phyloP scores from a whole-genome alignment of 2,113 vertebrate genomes.

The Oryzias curvinotus region DNA sequence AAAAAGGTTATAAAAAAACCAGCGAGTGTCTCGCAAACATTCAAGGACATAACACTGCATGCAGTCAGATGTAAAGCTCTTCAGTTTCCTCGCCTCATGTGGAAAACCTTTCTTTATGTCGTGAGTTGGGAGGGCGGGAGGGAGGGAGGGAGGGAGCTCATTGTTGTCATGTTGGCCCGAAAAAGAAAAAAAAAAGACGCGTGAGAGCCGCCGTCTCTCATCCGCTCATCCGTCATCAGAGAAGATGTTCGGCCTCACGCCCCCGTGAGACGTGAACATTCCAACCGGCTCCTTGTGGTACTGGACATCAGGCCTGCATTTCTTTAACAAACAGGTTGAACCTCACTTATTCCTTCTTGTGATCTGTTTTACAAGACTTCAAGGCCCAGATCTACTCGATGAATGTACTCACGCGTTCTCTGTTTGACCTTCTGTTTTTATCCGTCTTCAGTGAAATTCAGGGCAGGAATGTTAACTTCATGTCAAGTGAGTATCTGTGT shows the following conservation, averaged over 20 bases:
- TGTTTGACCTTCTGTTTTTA: constrained; percentile 49
- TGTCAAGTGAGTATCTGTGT: constrained; percentile 76
- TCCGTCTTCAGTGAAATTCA: constrained; percentile 71
- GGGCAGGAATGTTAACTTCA: constrained; percentile 76
- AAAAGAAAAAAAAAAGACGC: constrained; percentile 40
- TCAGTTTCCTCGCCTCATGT: constrained; percentile 75
- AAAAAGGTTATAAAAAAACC: constrained; percentile 55
- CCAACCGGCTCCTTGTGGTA: constrained; percentile 68
- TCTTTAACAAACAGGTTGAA: constrained; percentile 59
- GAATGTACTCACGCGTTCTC: constrained; percentile 70
- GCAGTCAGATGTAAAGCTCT: constrained; percentile 75
- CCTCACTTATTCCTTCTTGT: constrained; percentile 61
- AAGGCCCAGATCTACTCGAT: constrained; percentile 78
- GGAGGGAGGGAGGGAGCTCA: constrained; percentile 63
- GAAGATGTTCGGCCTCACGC: constrained; percentile 36
- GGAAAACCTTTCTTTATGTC: constrained; percentile 47
- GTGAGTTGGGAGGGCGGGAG: constrained; percentile 58
- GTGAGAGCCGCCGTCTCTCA: constrained; percentile 57
- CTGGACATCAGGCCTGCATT: constrained; percentile 52
- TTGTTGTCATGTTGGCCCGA: constrained; percentile 76
- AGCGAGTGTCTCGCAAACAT: constrained; percentile 70
- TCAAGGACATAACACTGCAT: constrained; percentile 79
- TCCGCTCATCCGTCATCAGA: constrained; percentile 55
- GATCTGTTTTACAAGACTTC: constrained; percentile 53
- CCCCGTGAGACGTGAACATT: too few relatives aligned